Evolutionary conservation across 2,888 invertebrate species (phyloP).

Genomic region (Liopterus haemorrhoidalis): DNA sequence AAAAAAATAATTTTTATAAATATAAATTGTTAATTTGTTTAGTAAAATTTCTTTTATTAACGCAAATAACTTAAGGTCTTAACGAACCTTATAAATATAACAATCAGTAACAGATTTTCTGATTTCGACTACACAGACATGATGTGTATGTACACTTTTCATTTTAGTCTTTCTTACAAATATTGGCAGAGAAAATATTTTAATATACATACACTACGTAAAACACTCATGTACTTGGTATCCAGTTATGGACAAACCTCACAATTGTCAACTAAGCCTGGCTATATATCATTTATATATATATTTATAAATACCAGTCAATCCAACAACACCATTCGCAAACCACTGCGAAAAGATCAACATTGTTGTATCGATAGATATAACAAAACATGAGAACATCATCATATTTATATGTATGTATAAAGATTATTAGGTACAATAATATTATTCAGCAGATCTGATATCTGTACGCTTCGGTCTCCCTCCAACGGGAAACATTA

Average conservation of each 20-base stretch:
- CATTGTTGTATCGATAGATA: too few species aligned
- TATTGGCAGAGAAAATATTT: conserved; percentile 41
- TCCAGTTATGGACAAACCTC: too few species aligned
- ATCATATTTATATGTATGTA: too few species aligned
- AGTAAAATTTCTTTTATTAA: conserved; percentile 48
- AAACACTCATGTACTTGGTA: conserved; percentile 47
- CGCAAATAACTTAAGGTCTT: conserved; percentile 49
- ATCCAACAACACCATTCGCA: too few species aligned
- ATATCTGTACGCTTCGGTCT: conserved; percentile 21
- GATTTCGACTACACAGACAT: conserved; percentile 46
- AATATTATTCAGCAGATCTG: conserved; percentile 18
- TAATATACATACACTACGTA: conserved; percentile 45
- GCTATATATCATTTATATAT: too few species aligned
- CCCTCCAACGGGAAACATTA: conserved; percentile 16
- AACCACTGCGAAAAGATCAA: too few species aligned
- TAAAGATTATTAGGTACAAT: too few species aligned
- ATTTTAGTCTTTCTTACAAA: conserved; percentile 30
- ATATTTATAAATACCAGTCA: too few species aligned
- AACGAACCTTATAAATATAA: conserved; percentile 45
- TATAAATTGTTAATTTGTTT: conserved; percentile 27
- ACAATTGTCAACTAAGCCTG: too few species aligned
- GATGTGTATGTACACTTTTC: conserved; percentile 44
- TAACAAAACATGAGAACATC: too few species aligned
- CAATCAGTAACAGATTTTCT: conserved; percentile 44
- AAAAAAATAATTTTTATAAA: not conserved